Conservation (phyloP, 1,140 invertebrate genomes). For the Drosophila ohnishii region DNA sequence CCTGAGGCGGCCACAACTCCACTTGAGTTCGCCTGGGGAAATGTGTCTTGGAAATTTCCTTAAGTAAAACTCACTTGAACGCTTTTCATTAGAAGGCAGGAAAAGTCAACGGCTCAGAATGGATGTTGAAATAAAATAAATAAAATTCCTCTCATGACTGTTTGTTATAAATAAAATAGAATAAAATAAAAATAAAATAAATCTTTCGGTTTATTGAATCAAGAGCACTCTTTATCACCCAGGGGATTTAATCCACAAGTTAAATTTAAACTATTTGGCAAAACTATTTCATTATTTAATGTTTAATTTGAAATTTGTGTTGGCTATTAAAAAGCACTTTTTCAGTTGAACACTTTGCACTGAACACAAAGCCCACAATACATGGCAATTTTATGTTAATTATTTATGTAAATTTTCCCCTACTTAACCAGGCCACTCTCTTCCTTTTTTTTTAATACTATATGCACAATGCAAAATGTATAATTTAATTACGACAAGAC, state of each 20-base stretch:
- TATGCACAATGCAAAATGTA: slow-evolving; percentile 1
- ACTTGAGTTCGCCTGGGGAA: slow-evolving; percentile 46
- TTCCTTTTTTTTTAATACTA: slow-evolving; percentile 8
- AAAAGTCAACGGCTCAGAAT: not conserved
- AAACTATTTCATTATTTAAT: slow-evolving; percentile 27
- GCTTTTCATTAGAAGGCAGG: slow-evolving; percentile 53
- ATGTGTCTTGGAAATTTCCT: slow-evolving; percentile 61
- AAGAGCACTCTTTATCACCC: not conserved
- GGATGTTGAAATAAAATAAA: slow-evolving; percentile 3
- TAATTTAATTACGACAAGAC: slow-evolving; percentile 43
- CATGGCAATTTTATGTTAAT: slow-evolving; percentile 40
- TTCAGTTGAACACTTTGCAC: slow-evolving; percentile 20
- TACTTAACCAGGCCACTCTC: slow-evolving; percentile 28
- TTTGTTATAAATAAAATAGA: slow-evolving; percentile 10
- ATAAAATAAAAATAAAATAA: not conserved
- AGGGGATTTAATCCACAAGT: not conserved
- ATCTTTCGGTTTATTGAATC: slow-evolving; percentile 1
- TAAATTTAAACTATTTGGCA: not conserved
- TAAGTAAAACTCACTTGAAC: slow-evolving; percentile 71
- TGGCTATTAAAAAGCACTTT: slow-evolving; percentile 29
- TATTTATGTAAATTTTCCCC: slow-evolving; percentile 50
- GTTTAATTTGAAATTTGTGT: slow-evolving; percentile 10
- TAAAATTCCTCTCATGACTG: slow-evolving; percentile 12
- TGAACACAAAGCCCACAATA: slow-evolving; percentile 13
- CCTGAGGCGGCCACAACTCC: slow-evolving; percentile 16